Conservation (phyloP, 2,797 vertebrate species). For the Neosilurus hyrtlii region DNA sequence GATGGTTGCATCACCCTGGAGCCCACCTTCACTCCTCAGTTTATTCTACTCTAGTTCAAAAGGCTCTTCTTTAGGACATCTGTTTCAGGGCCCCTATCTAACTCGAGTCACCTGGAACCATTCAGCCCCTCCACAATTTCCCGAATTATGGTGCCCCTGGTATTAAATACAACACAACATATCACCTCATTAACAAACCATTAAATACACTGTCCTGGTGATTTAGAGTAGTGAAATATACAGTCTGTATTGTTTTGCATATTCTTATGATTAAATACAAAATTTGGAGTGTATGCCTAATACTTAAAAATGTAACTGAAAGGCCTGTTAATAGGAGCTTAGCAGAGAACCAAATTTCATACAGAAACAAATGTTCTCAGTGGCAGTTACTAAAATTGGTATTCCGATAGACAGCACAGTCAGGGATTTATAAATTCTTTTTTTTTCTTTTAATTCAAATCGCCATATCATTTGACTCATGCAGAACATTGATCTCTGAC, state of each 20-base stretch:
- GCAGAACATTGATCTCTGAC: not conserved
- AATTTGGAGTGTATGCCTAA: not conserved
- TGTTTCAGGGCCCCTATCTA: not conserved
- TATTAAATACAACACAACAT: not conserved
- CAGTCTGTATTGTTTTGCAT: not conserved
- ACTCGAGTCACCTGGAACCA: conserved; percentile 10
- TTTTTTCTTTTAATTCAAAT: not conserved
- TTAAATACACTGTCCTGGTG: not conserved
- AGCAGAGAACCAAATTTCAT: not conserved
- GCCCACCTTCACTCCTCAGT: not conserved
- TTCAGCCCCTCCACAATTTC: not conserved
- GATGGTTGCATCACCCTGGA: not conserved
- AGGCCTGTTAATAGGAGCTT: not conserved
- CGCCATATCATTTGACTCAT: too few species aligned
- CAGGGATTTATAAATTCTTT: not conserved
- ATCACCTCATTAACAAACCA: conserved; percentile 4
- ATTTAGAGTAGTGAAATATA: not conserved
- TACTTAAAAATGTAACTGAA: not conserved
- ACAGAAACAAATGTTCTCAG: not conserved
- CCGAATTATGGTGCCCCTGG: not conserved
- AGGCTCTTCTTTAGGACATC: not conserved
- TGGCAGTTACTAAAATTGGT: not conserved
- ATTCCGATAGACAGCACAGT: not conserved
- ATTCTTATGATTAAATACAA: not conserved
- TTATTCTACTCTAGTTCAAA: not conserved